Conservation (phyloP, 2,888 invertebrate genomes). For the Notodonta ziczac region DNA sequence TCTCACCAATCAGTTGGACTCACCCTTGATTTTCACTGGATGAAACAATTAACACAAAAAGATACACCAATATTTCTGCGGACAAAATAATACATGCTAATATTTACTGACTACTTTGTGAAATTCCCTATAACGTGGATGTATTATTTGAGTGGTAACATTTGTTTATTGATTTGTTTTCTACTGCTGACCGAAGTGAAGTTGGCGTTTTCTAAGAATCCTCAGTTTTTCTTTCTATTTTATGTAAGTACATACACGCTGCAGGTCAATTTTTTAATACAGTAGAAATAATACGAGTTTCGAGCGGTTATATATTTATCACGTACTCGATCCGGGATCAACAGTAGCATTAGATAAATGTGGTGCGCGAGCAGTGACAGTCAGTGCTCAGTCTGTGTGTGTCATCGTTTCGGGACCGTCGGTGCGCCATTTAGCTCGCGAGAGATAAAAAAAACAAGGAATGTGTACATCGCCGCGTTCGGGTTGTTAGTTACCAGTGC, state of each 20-base stretch:
- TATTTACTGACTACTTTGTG: too few relatives aligned
- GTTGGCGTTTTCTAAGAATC: conserved; percentile 70
- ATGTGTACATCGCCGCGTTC: conserved; percentile 63
- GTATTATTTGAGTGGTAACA: conserved; percentile 17
- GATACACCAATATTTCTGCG: too few relatives aligned
- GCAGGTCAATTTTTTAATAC: conserved; percentile 56
- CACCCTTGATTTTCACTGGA: too few relatives aligned
- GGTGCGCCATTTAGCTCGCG: conserved; percentile 76
- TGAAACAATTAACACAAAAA: too few relatives aligned
- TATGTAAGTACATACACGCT: conserved; percentile 69
- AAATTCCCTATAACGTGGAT: too few relatives aligned
- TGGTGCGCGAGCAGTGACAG: conserved; percentile 47
- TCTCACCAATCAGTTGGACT: too few relatives aligned
- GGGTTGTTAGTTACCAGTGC: conserved; percentile 53
- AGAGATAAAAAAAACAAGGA: conserved; percentile 66
- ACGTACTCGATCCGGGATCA: conserved; percentile 39
- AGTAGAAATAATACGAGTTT: conserved; percentile 44
- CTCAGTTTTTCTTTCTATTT: conserved; percentile 70
- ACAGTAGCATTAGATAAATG: conserved; percentile 51
- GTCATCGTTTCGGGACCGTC: conserved; percentile 72
- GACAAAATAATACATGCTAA: too few relatives aligned
- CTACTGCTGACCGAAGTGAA: conserved; percentile 55
- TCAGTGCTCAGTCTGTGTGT: conserved; percentile 65
- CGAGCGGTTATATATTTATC: conserved; percentile 36
- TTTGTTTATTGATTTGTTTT: conserved; percentile 40